Conservation (phyloP, 2,888 invertebrate species). For the Trachelus tabidus region DNA sequence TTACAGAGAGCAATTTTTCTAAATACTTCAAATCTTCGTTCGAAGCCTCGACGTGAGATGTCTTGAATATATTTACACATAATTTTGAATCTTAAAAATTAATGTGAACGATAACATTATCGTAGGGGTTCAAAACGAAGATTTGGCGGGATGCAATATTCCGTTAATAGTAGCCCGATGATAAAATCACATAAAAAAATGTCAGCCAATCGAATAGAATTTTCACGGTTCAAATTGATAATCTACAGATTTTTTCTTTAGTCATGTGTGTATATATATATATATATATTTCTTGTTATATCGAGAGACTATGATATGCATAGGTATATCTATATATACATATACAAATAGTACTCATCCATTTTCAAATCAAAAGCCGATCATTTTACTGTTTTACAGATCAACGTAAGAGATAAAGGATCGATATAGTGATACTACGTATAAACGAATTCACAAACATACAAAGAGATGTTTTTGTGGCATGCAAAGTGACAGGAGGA, state of each 20-base stretch:
- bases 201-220: too few relatives aligned
- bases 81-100: not conserved
- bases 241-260: too few relatives aligned
- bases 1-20: constrained; percentile 1
- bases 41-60: too few relatives aligned
- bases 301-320: too few relatives aligned
- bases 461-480: constrained; percentile 45
- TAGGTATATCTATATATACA: not conserved
- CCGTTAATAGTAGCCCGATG: constrained; percentile 10
- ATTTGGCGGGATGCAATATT: constrained; percentile 23
- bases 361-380: too few relatives aligned
- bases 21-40: too few relatives aligned
- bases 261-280: too few relatives aligned
- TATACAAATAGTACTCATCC: too few relatives aligned
- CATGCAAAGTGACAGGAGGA: constrained; percentile 48
- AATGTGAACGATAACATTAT: constrained; percentile 7
- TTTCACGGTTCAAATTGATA: too few relatives aligned
- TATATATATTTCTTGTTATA: too few relatives aligned
- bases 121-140: constrained; percentile 27
- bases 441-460: constrained; percentile 52
- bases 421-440: constrained; percentile 50
- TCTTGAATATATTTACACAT: too few relatives aligned
- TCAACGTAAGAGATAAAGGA: not conserved
- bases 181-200: constrained; percentile 11
- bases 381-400: not conserved